Percentiles rank a stretch among this genome's conserved stretches.
Evolutionary conservation across 2,797 vertebrate genomes (phyloP).

Genomic region (Neosilurus hyrtlii): DNA sequence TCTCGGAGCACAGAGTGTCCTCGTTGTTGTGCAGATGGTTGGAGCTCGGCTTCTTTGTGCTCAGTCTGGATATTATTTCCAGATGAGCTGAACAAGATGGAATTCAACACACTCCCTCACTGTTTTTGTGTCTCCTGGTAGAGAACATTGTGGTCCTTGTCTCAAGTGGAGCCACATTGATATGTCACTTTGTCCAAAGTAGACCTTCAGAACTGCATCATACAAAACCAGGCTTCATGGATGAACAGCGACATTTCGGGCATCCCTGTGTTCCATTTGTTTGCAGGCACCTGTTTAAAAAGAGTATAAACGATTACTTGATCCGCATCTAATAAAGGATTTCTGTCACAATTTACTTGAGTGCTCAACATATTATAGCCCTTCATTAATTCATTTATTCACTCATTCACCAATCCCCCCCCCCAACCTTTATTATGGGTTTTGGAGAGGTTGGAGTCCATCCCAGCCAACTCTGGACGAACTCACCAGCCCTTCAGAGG

Average conservation of each 20-base stretch:
- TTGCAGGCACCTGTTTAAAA: slow-evolving; percentile 85
- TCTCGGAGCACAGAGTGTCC: slow-evolving; percentile 5
- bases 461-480: no score
- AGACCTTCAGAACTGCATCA: slow-evolving; percentile 68
- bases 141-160: slow-evolving; percentile 17
- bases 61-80: slow-evolving; percentile 15
- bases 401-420: no score
- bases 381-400: no score
- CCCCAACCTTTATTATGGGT: no score
- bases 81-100: background rate
- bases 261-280: slow-evolving; percentile 89
- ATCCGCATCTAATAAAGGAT: background rate
- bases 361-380: no score
- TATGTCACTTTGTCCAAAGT: slow-evolving; percentile 52
- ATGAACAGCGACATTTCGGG: slow-evolving; percentile 90
- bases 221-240: slow-evolving; percentile 96
- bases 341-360: no score
- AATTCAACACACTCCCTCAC: slow-evolving; percentile 20
- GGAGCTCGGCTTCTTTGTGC: background rate
- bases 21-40: background rate
- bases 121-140: slow-evolving; percentile 31
- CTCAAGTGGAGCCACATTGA: slow-evolving; percentile 30
- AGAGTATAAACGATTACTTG: background rate
- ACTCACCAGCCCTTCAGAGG: no score
- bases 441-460: no score